Conservation (phyloP, 2,113 vertebrate species). For the Hemiscyllium ocellatum region DNA sequence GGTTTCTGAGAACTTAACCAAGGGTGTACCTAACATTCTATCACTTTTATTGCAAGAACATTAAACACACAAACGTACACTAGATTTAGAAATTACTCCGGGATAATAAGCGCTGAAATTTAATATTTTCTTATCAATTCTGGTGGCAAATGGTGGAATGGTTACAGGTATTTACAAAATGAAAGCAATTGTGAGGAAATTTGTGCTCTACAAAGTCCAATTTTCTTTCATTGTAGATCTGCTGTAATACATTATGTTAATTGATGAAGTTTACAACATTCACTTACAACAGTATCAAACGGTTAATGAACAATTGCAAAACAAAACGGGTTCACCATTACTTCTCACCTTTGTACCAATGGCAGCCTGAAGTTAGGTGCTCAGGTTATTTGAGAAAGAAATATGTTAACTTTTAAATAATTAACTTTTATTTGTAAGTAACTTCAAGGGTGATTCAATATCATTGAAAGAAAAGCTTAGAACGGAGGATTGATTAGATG, state of each 20-base stretch:
- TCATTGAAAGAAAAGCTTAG: not conserved
- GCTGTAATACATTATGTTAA: not conserved
- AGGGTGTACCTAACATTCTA: not conserved
- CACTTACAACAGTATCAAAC: not conserved
- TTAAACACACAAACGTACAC: not conserved
- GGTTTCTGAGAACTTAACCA: not conserved
- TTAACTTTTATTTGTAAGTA: slow-evolving; percentile 6
- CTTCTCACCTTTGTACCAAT: not conserved
- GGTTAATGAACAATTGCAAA: not conserved
- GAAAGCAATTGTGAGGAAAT: not conserved
- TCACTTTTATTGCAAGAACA: not conserved
- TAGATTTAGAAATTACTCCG: not conserved
- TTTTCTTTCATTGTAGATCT: not conserved
- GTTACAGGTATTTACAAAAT: not conserved
- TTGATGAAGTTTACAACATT: not conserved
- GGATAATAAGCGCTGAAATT: no score
- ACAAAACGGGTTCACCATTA: not conserved
- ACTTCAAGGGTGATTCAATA: not conserved
- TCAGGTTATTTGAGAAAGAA: not conserved
- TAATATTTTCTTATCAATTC: not conserved
- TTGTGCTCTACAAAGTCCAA: not conserved
- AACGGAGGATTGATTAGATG: not conserved
- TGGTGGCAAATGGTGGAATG: not conserved
- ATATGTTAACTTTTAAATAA: not conserved
- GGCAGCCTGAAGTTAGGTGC: not conserved